Evolutionary conservation across 1,140 invertebrate genomes (phyloP).

Genomic region (Pachyrhynchus sulphureomaculatus): DNA sequence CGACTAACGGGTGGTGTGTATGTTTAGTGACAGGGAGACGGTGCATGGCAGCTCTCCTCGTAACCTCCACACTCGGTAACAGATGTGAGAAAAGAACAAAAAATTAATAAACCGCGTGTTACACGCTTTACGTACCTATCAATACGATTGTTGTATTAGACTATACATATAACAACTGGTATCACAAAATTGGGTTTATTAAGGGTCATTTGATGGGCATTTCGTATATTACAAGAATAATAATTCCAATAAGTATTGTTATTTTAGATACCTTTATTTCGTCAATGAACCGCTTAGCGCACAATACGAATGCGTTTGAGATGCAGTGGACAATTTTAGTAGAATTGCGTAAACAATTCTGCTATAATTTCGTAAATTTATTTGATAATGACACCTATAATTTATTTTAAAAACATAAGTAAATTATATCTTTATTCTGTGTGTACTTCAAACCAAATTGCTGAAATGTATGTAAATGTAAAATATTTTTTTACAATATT

Average conservation of each 20-base stretch:
- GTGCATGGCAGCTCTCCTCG: conserved; percentile 8
- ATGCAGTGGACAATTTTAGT: no score
- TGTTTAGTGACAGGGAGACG: conserved; percentile 14
- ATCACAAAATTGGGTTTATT: conserved; percentile 6
- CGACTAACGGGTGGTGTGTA: not conserved
- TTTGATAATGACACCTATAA: no score
- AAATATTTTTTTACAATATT: no score
- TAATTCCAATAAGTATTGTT: not conserved
- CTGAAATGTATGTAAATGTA: no score
- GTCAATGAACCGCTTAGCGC: not conserved
- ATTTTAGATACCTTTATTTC: not conserved
- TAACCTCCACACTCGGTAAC: conserved; percentile 9
- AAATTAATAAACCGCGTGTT: conserved; percentile 16
- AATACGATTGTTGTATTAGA: conserved; percentile 13
- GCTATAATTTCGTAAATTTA: no score
- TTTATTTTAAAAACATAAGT: no score
- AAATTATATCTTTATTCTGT: no score
- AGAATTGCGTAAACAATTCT: no score
- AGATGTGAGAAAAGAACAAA: conserved; percentile 20
- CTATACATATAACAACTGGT: conserved; percentile 8
- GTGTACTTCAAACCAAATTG: no score
- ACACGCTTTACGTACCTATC: conserved; percentile 9
- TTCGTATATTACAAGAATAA: not conserved
- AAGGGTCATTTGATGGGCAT: conserved; percentile 11
- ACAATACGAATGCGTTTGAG: not conserved